Percentiles rank a stretch among this genome's conserved stretches.
phyloP scores from a whole-genome alignment of 2,888 invertebrate genomes.

The Halocaridina rubra region DNA sequence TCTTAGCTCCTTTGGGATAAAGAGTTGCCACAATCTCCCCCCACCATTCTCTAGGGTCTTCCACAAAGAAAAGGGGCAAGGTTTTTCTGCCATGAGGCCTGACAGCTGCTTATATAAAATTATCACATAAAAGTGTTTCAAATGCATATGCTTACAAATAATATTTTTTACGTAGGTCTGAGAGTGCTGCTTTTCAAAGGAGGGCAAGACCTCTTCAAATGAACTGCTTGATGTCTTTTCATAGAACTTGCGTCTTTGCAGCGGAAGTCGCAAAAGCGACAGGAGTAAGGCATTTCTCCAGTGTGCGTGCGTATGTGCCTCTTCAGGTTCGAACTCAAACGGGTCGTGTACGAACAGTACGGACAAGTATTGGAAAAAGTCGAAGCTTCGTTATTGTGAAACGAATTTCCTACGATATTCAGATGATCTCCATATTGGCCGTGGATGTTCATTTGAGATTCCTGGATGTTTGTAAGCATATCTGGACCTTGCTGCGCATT shows the following conservation, averaged over 20 bases:
- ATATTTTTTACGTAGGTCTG: not conserved
- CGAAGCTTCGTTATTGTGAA: slow-evolving; percentile 5
- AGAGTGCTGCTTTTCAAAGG: not conserved
- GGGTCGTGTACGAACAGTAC: slow-evolving; percentile 45
- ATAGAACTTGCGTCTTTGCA: slow-evolving; percentile 60
- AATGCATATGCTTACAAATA: no score
- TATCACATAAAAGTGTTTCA: no score
- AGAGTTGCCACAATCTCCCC: no score
- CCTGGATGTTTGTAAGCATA: slow-evolving; percentile 15
- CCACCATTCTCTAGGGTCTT: no score
- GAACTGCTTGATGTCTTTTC: slow-evolving; percentile 44
- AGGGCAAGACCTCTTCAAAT: not conserved
- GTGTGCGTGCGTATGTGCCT: slow-evolving; percentile 55
- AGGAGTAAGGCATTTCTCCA: slow-evolving; percentile 56
- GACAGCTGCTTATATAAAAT: no score
- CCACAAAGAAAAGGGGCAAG: no score
- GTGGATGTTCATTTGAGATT: slow-evolving; percentile 9
- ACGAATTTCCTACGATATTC: not conserved
- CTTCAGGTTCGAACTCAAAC: slow-evolving; percentile 38
- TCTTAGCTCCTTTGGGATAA: no score
- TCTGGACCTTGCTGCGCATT: slow-evolving; percentile 37
- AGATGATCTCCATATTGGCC: not conserved
- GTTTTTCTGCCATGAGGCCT: no score
- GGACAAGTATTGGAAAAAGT: slow-evolving; percentile 24
- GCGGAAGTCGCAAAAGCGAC: slow-evolving; percentile 45